Conservation (phyloP, 2,797 vertebrate species). For the Microhierax caerulescens region DNA sequence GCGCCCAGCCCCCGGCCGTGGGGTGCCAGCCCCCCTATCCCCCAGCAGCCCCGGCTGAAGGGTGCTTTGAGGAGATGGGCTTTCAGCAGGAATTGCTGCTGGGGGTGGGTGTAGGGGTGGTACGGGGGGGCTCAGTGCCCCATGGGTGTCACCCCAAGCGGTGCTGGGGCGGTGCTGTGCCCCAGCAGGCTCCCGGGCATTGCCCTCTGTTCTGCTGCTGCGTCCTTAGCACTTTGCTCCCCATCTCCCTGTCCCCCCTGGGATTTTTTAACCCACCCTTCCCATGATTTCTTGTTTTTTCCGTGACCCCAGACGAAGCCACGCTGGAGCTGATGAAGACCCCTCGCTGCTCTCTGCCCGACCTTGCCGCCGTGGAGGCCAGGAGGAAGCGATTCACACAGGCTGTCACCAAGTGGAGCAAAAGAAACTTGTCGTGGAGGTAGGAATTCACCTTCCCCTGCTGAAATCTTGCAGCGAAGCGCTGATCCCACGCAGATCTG, state of each 20-base stretch:
- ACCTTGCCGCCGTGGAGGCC: conserved; percentile 70
- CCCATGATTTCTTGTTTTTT: neutral
- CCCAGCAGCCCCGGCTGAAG: neutral
- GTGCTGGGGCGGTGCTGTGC: accelerated
- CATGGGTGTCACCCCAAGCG: accelerated
- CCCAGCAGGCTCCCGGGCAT: accelerated
- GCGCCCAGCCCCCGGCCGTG: accelerated
- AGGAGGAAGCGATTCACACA: conserved; percentile 79
- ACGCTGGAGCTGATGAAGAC: conserved; percentile 93
- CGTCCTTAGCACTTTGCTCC: neutral
- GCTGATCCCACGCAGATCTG: neutral
- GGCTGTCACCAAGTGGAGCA: conserved; percentile 88
- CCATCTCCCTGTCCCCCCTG: neutral
- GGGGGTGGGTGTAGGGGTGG: accelerated
- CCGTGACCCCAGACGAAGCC: conserved; percentile 79
- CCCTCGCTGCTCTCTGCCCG: conserved; percentile 93
- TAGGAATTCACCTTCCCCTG: conserved; percentile 43
- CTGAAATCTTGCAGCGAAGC: neutral
- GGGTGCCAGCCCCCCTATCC: neutral
- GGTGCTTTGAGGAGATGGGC: neutral
- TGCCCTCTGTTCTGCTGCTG: neutral
- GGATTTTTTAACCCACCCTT: neutral
- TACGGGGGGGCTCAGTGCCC: accelerated
- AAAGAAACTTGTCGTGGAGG: conserved; percentile 96
- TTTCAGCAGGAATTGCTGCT: neutral